phyloP scores from a whole-genome alignment of 2,113 vertebrate species.

The Mesocricetus auratus region DNA sequence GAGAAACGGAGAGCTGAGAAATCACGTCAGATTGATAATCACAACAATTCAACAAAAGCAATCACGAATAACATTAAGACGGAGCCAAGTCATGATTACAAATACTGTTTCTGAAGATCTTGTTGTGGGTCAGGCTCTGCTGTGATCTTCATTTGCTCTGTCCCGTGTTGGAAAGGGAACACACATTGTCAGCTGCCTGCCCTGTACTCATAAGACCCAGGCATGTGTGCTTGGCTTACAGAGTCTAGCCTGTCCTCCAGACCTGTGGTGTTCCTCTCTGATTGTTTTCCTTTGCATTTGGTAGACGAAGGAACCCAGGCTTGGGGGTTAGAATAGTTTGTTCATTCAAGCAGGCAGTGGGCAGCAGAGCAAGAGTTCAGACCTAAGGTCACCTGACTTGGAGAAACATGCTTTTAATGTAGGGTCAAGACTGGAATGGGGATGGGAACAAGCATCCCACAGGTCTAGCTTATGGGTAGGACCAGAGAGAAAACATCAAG shows the following conservation, averaged over 20 bases:
- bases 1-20: slow-evolving; percentile 21
- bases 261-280: neutral
- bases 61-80: neutral
- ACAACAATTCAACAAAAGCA: slow-evolving; percentile 13
- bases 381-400: neutral
- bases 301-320: neutral
- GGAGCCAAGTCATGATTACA: neutral
- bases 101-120: neutral
- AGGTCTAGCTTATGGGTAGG: too few relatives aligned
- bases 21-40: neutral
- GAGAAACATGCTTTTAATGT: neutral
- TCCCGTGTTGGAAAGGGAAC: neutral
- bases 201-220: neutral
- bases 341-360: neutral
- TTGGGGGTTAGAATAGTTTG: neutral
- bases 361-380: neutral
- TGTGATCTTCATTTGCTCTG: neutral
- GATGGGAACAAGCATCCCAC: neutral
- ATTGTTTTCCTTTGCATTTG: slow-evolving; percentile 5
- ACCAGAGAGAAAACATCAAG: neutral
- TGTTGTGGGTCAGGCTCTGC: neutral
- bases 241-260: neutral
- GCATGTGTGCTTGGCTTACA: neutral
- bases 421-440: too few relatives aligned
- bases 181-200: neutral